phyloP scores from a whole-genome alignment of 2,797 vertebrate genomes.

The Pterois miles region DNA sequence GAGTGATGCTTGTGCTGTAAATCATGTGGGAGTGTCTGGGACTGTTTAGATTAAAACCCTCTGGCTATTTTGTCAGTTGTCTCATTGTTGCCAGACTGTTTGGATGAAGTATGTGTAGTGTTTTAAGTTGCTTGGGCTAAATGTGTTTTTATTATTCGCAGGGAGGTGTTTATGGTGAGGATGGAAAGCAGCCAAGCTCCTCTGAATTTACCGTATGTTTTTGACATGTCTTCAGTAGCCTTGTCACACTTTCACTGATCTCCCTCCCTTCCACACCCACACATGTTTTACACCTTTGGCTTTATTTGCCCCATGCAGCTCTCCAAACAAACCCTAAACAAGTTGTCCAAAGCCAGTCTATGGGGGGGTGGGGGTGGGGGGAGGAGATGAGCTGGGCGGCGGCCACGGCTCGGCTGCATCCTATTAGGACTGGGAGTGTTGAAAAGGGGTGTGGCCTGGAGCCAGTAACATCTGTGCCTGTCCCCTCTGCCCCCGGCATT shows the following conservation, averaged over 20 bases:
- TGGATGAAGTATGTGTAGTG: not conserved
- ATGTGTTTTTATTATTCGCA: slow-evolving; percentile 15
- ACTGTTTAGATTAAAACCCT: slow-evolving; percentile 58
- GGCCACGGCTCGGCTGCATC: slow-evolving; percentile 67
- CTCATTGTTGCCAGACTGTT: not conserved
- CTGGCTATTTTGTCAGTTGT: slow-evolving; percentile 28
- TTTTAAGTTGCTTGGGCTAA: not conserved
- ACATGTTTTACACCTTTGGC: slow-evolving; percentile 46
- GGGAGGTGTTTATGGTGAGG: not conserved
- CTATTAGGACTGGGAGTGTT: slow-evolving; percentile 81
- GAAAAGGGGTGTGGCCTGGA: slow-evolving; percentile 81
- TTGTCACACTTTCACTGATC: slow-evolving; percentile 1
- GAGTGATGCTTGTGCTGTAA: slow-evolving; percentile 37
- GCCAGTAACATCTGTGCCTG: slow-evolving; percentile 83
- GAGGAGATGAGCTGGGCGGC: slow-evolving; percentile 64
- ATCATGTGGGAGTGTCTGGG: slow-evolving; percentile 48
- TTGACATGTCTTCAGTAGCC: not conserved
- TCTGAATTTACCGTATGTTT: not conserved
- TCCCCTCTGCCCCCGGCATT: slow-evolving; percentile 72
- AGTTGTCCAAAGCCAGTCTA: slow-evolving; percentile 41
- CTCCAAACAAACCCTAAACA: slow-evolving; percentile 70
- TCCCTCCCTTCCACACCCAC: not conserved
- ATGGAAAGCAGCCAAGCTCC: not conserved
- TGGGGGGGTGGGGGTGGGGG: slow-evolving; percentile 17
- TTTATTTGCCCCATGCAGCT: slow-evolving; percentile 56